A percentile compares a stretch with the other conserved stretches of the same genome.
Evolutionary conservation across 2,888 invertebrate species (phyloP).

Genomic region (Erebia epiphron): DNA sequence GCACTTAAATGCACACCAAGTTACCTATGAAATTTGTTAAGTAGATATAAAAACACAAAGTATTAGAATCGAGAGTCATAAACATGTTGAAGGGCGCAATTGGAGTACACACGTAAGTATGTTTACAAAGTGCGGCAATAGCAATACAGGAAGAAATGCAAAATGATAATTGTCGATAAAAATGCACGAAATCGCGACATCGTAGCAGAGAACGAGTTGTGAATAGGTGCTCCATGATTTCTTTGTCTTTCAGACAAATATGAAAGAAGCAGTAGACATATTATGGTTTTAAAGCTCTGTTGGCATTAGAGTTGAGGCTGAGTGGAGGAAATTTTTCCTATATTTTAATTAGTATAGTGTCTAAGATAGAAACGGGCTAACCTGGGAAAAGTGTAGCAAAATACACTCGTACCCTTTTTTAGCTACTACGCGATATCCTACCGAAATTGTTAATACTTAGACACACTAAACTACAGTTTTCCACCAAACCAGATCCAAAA

Average conservation of each 20-base stretch:
- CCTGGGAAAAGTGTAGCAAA: too few relatives aligned
- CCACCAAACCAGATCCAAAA: too few relatives aligned
- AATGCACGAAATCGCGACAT: constrained; percentile 48
- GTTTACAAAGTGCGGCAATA: constrained; percentile 55
- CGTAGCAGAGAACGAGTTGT: constrained; percentile 37
- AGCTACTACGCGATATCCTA: too few relatives aligned
- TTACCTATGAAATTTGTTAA: background rate
- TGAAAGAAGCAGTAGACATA: background rate
- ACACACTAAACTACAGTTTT: too few relatives aligned
- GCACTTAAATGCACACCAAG: background rate
- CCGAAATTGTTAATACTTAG: too few relatives aligned
- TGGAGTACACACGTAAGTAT: constrained; percentile 40
- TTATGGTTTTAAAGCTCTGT: too few relatives aligned
- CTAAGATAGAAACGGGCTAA: too few relatives aligned
- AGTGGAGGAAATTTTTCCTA: too few relatives aligned
- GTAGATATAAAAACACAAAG: constrained; percentile 19
- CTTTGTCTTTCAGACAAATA: constrained; percentile 32
- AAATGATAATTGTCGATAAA: constrained; percentile 71
- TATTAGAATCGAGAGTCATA: constrained; percentile 16
- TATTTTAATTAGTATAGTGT: too few relatives aligned
- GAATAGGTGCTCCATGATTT: constrained; percentile 14
- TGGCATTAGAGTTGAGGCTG: too few relatives aligned
- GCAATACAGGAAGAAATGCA: constrained; percentile 66
- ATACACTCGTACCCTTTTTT: too few relatives aligned
- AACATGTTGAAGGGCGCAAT: constrained; percentile 25